A percentile compares a stretch with the other conserved stretches of the same genome.
Evolutionary conservation across 2,888 invertebrate genomes (phyloP).

Genomic region (Ochropleura plecta): DNA sequence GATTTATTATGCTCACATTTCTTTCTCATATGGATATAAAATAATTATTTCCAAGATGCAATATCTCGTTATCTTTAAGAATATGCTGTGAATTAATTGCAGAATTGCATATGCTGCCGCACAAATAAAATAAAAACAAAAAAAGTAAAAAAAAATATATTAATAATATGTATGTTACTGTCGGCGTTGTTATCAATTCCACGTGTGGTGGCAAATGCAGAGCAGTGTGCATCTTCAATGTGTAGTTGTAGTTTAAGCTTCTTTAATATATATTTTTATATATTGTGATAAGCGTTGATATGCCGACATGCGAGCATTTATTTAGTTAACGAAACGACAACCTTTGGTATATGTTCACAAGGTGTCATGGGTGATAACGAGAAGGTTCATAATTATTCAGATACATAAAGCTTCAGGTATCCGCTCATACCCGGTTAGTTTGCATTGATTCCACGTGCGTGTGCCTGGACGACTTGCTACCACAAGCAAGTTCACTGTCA

Average conservation of each 20-base stretch:
- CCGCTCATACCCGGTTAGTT: constrained; percentile 66
- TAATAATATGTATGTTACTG: constrained; percentile 73
- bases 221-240: constrained; percentile 87
- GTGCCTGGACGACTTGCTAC: constrained; percentile 89
- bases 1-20: constrained; percentile 71
- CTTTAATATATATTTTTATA: constrained; percentile 90
- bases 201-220: constrained; percentile 89
- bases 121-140: constrained; percentile 84
- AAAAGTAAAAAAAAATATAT: constrained; percentile 71
- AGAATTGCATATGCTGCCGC: constrained; percentile 89
- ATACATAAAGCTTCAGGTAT: constrained; percentile 59
- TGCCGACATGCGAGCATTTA: constrained; percentile 90
- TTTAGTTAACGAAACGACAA: constrained; percentile 85
- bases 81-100: constrained; percentile 86
- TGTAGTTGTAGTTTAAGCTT: constrained; percentile 89
- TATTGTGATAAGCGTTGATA: constrained; percentile 90
- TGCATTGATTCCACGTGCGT: constrained; percentile 73
- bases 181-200: constrained; percentile 81
- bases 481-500: constrained; percentile 87
- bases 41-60: constrained; percentile 78
- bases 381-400: constrained; percentile 63
- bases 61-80: constrained; percentile 83
- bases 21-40: constrained; percentile 77
- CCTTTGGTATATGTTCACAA: constrained; percentile 75
- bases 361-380: constrained; percentile 84